phyloP scores from a whole-genome alignment of 1,140 invertebrate genomes.

The Lordiphosa mommai region DNA sequence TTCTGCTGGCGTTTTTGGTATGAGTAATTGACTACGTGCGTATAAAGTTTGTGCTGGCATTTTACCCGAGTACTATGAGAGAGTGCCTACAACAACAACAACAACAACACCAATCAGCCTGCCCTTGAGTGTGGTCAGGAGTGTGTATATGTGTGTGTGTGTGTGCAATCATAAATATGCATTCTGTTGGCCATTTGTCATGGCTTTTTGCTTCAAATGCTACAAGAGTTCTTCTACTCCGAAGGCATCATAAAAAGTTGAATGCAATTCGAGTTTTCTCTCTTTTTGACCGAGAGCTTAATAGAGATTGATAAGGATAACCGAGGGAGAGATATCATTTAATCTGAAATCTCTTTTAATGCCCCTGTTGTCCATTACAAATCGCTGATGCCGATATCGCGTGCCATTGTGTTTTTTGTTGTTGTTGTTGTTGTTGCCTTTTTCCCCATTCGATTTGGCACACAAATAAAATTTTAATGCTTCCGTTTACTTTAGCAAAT shows the following conservation, averaged over 20 bases:
- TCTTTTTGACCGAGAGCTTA: constrained; percentile 27
- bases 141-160: constrained; percentile 15
- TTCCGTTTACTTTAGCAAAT: constrained; percentile 56
- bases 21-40: constrained; percentile 76
- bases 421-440: background rate
- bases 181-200: constrained; percentile 71
- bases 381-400: constrained; percentile 26
- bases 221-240: constrained; percentile 25
- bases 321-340: constrained; percentile 14
- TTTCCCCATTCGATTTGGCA: constrained; percentile 10
- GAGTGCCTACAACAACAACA: constrained; percentile 39
- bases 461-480: constrained; percentile 63
- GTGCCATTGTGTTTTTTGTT: constrained; percentile 12
- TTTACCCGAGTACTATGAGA: constrained; percentile 45
- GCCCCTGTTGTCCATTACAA: constrained; percentile 10
- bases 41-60: constrained; percentile 73
- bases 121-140: constrained; percentile 42
- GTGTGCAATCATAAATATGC: constrained; percentile 66
- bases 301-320: constrained; percentile 67
- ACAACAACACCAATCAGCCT: constrained; percentile 24
- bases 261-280: constrained; percentile 3
- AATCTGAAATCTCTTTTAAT: constrained; percentile 6
- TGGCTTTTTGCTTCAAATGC: constrained; percentile 32
- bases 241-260: background rate
- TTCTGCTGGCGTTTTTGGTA: constrained; percentile 30